Evolutionary conservation across 2,888 invertebrate species (phyloP), one percentile per base, ranked within the genome.

Genomic region (Cacoxenus indagator): DNA sequence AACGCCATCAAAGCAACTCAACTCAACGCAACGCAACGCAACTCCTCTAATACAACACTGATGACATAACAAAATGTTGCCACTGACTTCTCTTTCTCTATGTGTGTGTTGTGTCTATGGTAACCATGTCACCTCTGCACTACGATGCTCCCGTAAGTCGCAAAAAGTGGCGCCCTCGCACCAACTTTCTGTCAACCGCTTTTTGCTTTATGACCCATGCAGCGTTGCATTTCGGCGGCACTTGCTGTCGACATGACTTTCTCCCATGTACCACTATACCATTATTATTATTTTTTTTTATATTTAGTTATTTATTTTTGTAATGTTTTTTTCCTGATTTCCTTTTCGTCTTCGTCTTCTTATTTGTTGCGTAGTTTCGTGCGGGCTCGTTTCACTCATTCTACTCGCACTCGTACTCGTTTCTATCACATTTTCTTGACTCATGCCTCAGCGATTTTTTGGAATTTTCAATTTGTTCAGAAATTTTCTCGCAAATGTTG

Each of bases 61-160:
- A 80, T 80, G 80, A 80, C 80, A 82, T 80, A 83, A 80, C 80
- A 80, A 80, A 80, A 80, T 80, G 83, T 80, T 80, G 83, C 75
- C 82, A 74, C 82, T 76, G 80, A 72, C 75, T 79, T 75, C 74
- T 75, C 9, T 51, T 17, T 51, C 19, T 51, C 9, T 51, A 5
- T 22, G 17, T 22, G 51, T 22, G 22, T 14, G 22, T 43, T 22
- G 19, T 51, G 48, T 48, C n/a, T 48, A 8, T 48, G 6, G 17
- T 51, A 5, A 9, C 4, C 8, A 17, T 51, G 51, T n/a, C 22
- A 37, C n/a, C 51, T n/a, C 22, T 51, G 4, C 51, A 51, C 51
- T 22, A 51, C n/a, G n/a, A 48, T 22, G 19, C 17, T 5, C 24
- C 4, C 11, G 3, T 51, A 19, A n/a, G n/a, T n/a, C n/a, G n/a